Evolutionary conservation across 2,888 invertebrate species (phyloP).

Genomic region (Morpho achilles): DNA sequence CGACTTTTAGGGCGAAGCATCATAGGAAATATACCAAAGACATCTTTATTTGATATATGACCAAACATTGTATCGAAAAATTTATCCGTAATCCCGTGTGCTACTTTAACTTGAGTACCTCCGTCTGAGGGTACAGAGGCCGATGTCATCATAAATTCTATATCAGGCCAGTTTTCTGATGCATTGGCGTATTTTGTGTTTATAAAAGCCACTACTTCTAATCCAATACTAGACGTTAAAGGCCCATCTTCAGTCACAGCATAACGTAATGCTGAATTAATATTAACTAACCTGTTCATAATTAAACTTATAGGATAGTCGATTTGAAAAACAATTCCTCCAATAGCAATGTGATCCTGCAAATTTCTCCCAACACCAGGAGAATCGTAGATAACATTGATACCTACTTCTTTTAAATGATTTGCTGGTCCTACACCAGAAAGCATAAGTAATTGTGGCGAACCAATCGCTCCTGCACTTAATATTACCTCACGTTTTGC

Average conservation of each 20-base stretch:
- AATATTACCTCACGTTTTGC: conserved; percentile 91
- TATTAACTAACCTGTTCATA: conserved; percentile 88
- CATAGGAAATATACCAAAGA: conserved; percentile 92
- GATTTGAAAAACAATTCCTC: conserved; percentile 88
- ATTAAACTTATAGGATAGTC: conserved; percentile 90
- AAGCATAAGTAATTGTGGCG: conserved; percentile 95
- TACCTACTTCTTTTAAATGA: conserved; percentile 85
- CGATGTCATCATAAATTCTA: conserved; percentile 93
- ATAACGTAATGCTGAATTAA: conserved; percentile 90
- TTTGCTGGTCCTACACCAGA: conserved; percentile 89
- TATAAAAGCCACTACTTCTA: conserved; percentile 93
- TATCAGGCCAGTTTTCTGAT: conserved; percentile 94
- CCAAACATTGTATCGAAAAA: conserved; percentile 88
- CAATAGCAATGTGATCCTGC: conserved; percentile 94
- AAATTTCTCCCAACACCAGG: conserved; percentile 93
- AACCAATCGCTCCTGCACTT: conserved; percentile 93
- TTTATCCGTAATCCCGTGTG: conserved; percentile 89
- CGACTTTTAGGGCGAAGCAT: conserved; percentile 92
- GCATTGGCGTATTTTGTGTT: conserved; percentile 93
- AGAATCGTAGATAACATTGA: conserved; percentile 85
- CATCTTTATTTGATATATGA: conserved; percentile 85
- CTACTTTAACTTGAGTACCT: conserved; percentile 88
- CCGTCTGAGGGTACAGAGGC: conserved; percentile 90
- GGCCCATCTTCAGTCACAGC: conserved; percentile 93
- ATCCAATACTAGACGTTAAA: conserved; percentile 90